Base-by-base conservation (phyloP, 2,797 vertebrate genomes). In the Clamator glandarius region DNA sequence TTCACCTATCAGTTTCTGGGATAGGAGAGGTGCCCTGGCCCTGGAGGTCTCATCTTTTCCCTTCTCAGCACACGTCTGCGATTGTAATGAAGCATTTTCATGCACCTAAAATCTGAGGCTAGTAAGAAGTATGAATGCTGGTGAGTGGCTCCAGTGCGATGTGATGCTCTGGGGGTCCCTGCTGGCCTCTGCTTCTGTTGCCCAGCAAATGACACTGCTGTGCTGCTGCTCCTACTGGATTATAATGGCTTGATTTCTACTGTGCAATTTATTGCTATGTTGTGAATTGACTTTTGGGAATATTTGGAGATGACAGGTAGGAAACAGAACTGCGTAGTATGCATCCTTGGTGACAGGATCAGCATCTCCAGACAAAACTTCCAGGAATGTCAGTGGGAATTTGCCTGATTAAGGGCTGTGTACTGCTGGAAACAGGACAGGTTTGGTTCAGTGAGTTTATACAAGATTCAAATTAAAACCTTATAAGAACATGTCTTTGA, bases 61-160 rank as follows among this genome's bases (percentile, higher is more conserved):
- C 12, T 58, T 83, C n/a, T 62, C 52, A 41, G 28, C 41, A 57
- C 4, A 24, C 9, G 11, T 51, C 46, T 70, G 11, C 78, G 31
- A 44, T 55, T 93, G 33, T 24, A 77, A 39, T 8, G 3, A 67
- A 29, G 18, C 15, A 5, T 39, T 91, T 76, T 55, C 31, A 28
- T n/a, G 15, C 8, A 15, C 21, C 24, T 67, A 26, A 72, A 84
- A 58, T 23, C 12, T 68, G 39, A 36, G 54, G 24, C 36, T 66
- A 29, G n/a, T 36, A 58, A 80, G 41, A 36, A 41, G 9, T 6
- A 20, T 62, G 33, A 42, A 20, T 10, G 18, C 70, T 46, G 41
- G 55, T 58, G 63, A 17, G 52, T 6, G n/a, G 41, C 57, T 21
- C 18, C 0, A 0, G 48, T 8, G 8, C n/a, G 58, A 26, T 0